phyloP scores from a whole-genome alignment of 2,797 vertebrate genomes.

The Phaenicophaeus curvirostris region DNA sequence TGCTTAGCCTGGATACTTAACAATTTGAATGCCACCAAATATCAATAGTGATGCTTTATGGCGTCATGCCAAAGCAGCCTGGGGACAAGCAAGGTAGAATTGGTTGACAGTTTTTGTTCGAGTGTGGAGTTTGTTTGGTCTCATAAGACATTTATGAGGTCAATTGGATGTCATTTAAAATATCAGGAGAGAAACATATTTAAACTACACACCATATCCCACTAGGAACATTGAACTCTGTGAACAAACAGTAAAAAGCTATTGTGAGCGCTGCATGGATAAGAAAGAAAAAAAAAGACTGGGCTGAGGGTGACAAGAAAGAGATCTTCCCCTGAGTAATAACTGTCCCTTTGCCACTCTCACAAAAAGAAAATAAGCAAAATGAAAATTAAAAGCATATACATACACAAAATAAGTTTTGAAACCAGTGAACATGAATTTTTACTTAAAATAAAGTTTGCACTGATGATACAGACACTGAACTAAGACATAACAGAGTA shows the following conservation, averaged over 20 bases:
- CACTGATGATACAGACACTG: neutral
- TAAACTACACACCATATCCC: conserved; percentile 57
- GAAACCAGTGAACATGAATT: conserved; percentile 26
- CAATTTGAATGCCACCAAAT: conserved; percentile 78
- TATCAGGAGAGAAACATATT: conserved; percentile 74
- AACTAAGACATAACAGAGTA: neutral
- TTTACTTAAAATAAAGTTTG: conserved; percentile 1
- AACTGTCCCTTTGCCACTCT: neutral
- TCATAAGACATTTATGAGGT: conserved; percentile 81
- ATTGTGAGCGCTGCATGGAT: neutral
- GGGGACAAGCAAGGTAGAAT: conserved; percentile 70
- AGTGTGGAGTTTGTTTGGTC: conserved; percentile 79
- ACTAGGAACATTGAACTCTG: conserved; percentile 50
- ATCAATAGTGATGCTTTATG: conserved; percentile 80
- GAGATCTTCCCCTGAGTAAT: conserved; percentile 1
- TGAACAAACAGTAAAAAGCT: conserved; percentile 44
- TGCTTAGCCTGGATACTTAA: conserved; percentile 62
- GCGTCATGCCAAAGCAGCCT: conserved; percentile 73
- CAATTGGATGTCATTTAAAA: conserved; percentile 75
- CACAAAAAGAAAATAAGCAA: neutral
- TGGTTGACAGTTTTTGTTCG: conserved; percentile 70
- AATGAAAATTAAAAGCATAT: neutral
- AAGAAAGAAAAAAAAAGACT: neutral
- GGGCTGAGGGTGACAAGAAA: conserved; percentile 8
- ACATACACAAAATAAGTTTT: neutral